Evolutionary conservation across 2,113 vertebrate species (phyloP), one percentile per base, ranked within the genome.

Genomic region (Ciconia maguari): DNA sequence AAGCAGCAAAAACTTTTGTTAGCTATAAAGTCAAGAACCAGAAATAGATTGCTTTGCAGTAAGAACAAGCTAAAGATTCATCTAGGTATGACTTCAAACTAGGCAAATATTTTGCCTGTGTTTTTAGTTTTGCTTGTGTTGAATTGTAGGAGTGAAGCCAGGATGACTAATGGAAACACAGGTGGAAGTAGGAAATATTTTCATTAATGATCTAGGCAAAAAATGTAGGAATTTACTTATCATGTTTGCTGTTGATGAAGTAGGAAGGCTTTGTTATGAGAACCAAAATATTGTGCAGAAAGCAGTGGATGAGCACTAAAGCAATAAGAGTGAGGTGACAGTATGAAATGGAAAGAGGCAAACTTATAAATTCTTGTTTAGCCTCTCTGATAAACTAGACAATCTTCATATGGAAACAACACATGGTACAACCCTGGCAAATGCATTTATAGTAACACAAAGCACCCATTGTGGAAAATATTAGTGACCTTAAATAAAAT

Each of bases 161-260:
- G 75, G 55, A 57, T 94, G 94, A 93, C 74, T 96, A 87, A 93
- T 93, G 90, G 82, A 90, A 96, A 80, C 74, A 81, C 78, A 91
- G 62, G 41, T 95, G 84, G 29, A 95, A 91, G 58, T 54, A 1
- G 10, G 54, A 96, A 96, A 95, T 96, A 80, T 86, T 96, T 94
- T 91, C 36, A 25, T 80, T 91, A 83, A 32, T 83, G 36, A 77
- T 69, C 41, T 80, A 46, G 79, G n/a, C 12, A 80, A 92, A 94
- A 89, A 90, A 64, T 29, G 36, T 72, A 34, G 92, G 84, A 89
- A 85, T 96, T 89, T 91, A 34, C 27, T 93, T 96, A 84, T 46
- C 65, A 10, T 30, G 30, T 93, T 91, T 92, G 34, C 62, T 74
- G 64, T 88, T 90, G 70, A 65, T 83, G 49, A 93, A 88, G 8